Conservation (phyloP, 2,888 invertebrate species). For the Anodontia alba region DNA sequence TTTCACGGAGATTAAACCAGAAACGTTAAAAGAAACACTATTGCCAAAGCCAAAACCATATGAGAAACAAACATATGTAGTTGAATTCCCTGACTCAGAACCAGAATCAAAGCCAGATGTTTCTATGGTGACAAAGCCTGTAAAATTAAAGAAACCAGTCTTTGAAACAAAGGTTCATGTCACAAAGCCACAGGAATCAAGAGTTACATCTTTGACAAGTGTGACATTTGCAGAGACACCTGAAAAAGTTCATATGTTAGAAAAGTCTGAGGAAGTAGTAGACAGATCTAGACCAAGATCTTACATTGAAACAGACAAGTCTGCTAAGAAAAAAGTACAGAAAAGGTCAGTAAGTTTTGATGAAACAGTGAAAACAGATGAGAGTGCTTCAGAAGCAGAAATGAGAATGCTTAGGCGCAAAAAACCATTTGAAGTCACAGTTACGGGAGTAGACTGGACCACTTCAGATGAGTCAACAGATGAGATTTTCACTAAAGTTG, state of each 20-base stretch:
- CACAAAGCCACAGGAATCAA: not conserved
- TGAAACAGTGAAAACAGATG: slow-evolving; percentile 12
- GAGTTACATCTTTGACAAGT: not conserved
- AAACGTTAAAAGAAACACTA: not conserved
- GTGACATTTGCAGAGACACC: slow-evolving; percentile 6
- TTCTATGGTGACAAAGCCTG: not conserved
- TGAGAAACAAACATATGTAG: slow-evolving; percentile 4
- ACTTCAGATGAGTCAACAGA: slow-evolving; percentile 10
- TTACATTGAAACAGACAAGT: not conserved
- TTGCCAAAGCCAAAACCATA: slow-evolving; percentile 7
- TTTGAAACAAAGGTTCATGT: not conserved
- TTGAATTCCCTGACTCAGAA: slow-evolving; percentile 8
- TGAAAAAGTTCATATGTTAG: not conserved
- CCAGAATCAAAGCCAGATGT: not conserved
- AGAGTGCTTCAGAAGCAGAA: slow-evolving; percentile 1
- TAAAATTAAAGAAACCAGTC: not conserved
- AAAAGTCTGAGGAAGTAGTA: not conserved
- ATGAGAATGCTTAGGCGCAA: not conserved
- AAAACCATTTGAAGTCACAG: not conserved
- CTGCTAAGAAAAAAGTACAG: not conserved
- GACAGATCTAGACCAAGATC: not conserved
- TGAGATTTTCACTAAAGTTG: slow-evolving; percentile 43
- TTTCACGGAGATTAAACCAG: not conserved
- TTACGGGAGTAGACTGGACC: not conserved
- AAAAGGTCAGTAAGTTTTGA: slow-evolving; percentile 10